A percentile compares a stretch with the other conserved stretches of the same genome.
These are phyloP conservation scores for Notolabrus celidotus DNA, from an alignment of 2,797 vertebrate genomes.

Conservation along the genomic window DNA sequence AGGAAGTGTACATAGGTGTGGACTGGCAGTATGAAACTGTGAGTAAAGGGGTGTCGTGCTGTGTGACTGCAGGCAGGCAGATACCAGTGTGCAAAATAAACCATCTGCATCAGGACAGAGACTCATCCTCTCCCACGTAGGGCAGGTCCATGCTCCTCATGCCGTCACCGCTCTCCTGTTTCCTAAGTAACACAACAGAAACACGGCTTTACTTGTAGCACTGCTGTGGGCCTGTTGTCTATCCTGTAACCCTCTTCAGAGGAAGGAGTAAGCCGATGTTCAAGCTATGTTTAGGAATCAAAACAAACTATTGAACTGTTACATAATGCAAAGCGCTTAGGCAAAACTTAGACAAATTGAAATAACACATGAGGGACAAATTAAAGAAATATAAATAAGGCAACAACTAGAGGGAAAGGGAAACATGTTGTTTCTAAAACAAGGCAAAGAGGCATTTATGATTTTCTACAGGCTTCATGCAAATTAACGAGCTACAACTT, in stretches of 20 bases:
- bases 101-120: slow-evolving; percentile 88
- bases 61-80: slow-evolving; percentile 55
- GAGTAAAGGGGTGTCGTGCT: slow-evolving; percentile 67
- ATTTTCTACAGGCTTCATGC: slow-evolving; percentile 35
- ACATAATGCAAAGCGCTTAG: slow-evolving; percentile 4
- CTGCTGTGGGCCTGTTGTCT: slow-evolving; percentile 5
- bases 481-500: slow-evolving; percentile 13
- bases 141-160: slow-evolving; percentile 87
- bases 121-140: slow-evolving; percentile 90
- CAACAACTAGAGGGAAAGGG: not conserved
- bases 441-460: not conserved
- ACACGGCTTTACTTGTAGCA: slow-evolving; percentile 29
- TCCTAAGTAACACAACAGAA: slow-evolving; percentile 85
- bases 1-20: slow-evolving; percentile 20
- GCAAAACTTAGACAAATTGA: slow-evolving; percentile 26
- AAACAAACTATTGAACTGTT: slow-evolving; percentile 20
- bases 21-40: slow-evolving; percentile 49
- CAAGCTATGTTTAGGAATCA: slow-evolving; percentile 28
- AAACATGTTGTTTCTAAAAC: not conserved
- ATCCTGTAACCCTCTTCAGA: slow-evolving; percentile 3
- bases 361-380: not conserved
- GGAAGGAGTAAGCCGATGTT: not conserved
- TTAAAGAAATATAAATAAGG: not conserved
- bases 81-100: slow-evolving; percentile 43
- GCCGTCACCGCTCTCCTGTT: slow-evolving; percentile 91